Base-by-base conservation (phyloP, 2,888 invertebrate genomes). In the Hydriomena furcata region DNA sequence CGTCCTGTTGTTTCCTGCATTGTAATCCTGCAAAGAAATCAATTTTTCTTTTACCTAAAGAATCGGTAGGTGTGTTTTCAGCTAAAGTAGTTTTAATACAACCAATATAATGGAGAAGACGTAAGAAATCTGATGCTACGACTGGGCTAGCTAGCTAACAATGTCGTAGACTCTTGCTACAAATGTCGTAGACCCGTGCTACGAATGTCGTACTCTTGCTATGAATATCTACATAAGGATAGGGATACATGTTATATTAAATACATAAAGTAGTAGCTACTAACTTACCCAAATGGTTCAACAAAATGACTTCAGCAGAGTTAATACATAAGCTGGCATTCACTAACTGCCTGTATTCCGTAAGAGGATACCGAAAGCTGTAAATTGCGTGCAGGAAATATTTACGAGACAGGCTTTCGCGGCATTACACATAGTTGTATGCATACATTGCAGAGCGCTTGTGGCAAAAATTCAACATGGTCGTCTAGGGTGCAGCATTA, bases 311-410 rank as follows among this genome's bases (percentile, higher is more conserved):
- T 24, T 48, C 30, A 49, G 25, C 12, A 11, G 27, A 28, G 28
- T 50, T 32, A 82, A 84, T 81, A 80, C 79, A 71, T 77, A 47
- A 52, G 42, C 52, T 65, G 73, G 69, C 70, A 76, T 73, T 79
- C 79, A 84, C 86, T 86, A 84, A 86, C 84, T 83, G 81, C 82
- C 81, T 75, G 81, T 84, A 83, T 83, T 83, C 79, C 82, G 85
- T 85, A 88, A 88, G 87, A 86, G 86, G 84, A 87, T 84, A 85
- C 82, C 80, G 81, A 82, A 82, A 80, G 84, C 84, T 76, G 86
- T 88, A 87, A 87, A 89, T 89, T 87, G 84, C 80, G 82, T 84
- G 73, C 73, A 67, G 77, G 81, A 84, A 84, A 87, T 87, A 86
- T 88, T 89, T 89, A 89, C 85, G 88, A 87, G 86, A 85, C 87